Base-by-base conservation (phyloP, 2,888 invertebrate genomes). In the Schrankia costaestrigalis region DNA sequence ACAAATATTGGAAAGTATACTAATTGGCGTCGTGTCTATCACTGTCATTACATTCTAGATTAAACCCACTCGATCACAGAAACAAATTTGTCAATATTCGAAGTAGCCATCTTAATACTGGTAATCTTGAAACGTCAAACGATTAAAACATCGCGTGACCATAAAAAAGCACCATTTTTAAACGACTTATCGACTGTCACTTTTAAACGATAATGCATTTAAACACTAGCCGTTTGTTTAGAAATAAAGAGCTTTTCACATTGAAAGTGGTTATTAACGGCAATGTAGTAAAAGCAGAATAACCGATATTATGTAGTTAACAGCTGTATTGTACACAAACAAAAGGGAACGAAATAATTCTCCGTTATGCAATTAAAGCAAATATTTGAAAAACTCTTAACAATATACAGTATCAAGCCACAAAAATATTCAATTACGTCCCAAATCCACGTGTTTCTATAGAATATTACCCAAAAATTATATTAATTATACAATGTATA, bases 121-220 rank as follows among this genome's bases (percentile, higher is more conserved):
- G 62, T 79, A 78, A 84, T 84, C 83, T 79, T 45, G 33, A 62
- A 71, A 76, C 69, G 83, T 83, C 83, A 78, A 76, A 76, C 66
- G 73, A 71, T 72, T 71, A 71, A 66, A 55, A 52, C 65, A 56
- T 81, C 74, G 76, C 76, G 78, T 72, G 75, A 70, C 78, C 75
- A 72, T 63, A 77, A 80, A 81, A 79, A 80, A 82, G 69, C 62
- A 67, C 71, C 76, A 80, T 82, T 83, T 82, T 82, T 79, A 77
- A 79, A 76, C 67, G 55, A 63, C 68, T 71, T 79, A 82, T 82
- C 81, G 77, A 71, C 67, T 73, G 77, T 78, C 73, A 74, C 48
- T 50, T 24, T 40, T 34, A 40, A 38, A 41, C 55, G 58, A 56
- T 56, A 56, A 54, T 25, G 17, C 39, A 32, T 52, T 51, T 44